Base-by-base conservation (phyloP, 2,797 vertebrate species). In the Morelia viridis region DNA sequence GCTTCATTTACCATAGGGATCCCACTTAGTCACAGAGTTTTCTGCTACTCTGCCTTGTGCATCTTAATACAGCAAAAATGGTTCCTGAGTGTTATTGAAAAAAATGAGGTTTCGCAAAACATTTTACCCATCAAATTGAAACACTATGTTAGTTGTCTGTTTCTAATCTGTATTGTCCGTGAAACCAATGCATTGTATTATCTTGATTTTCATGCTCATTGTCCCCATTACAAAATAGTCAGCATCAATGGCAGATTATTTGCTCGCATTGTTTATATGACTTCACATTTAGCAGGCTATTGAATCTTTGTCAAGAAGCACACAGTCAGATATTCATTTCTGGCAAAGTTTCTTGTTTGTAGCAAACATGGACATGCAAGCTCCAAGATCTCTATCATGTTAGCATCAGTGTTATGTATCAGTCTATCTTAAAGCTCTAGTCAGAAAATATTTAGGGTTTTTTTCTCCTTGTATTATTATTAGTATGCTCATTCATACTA, bases 81-180 rank as follows among this genome's bases (percentile, higher is more conserved):
- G 24, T 61, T 80, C 35, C 4, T 94, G 86, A 94, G 91, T 92
- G 60, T 95, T 95, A 96, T 64, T 97, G 95, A 93, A 94, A 96
- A 94, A 31, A 95, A 94, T 71, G 84, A 35, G 5, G 57, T 90
- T 76, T 60, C 95, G 92, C 90, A 96, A 96, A 96, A 96, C 31
- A 85, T 96, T 96, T 96, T 95, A 93, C 94, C 95, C 94, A 92
- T 92, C 94, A 97, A 96, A 95, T 96, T 94, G 95, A 97, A 97
- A 93, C 90, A 95, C 95, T 96, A 94, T 90, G 92, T 92, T 90
- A 95, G 87, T 91, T 94, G 91, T 92, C 96, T 97, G 95, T 95
- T 97, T 97, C 95, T 96, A 95, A 97, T 97, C 96, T 95, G 22
- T n/a, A 11, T 93, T 92, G 94, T 93, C 96, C 46, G 0, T 96